A percentile compares a stretch with the other conserved stretches of the same genome.
Evolutionary conservation across 2,797 vertebrate species (phyloP).

Genomic region (Limosa lapponica): DNA sequence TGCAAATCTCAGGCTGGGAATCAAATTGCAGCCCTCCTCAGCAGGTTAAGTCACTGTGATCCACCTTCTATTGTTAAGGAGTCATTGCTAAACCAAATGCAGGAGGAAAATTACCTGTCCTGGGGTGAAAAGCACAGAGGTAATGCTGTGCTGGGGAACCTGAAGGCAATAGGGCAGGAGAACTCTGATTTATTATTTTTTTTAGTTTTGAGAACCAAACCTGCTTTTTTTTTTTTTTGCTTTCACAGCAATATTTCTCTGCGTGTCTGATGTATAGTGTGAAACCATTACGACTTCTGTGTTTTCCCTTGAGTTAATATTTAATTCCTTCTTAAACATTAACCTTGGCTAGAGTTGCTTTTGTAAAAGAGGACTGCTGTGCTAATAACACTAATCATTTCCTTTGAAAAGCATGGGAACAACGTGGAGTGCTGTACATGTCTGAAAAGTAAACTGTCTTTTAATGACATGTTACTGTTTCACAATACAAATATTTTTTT

Average conservation of each 20-base stretch:
- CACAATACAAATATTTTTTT: neutral
- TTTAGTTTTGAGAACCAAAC: neutral
- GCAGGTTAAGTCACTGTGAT: slow-evolving; percentile 62
- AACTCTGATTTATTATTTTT: neutral
- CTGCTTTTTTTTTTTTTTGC: neutral
- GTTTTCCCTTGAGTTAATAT: slow-evolving; percentile 76
- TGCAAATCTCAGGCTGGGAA: slow-evolving; percentile 59
- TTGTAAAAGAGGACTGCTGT: slow-evolving; percentile 45
- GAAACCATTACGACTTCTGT: slow-evolving; percentile 60
- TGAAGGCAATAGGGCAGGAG: neutral
- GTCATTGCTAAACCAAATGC: slow-evolving; percentile 50
- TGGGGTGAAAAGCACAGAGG: slow-evolving; percentile 47
- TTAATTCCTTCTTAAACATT: slow-evolving; percentile 81
- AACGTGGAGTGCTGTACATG: neutral
- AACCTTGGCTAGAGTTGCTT: slow-evolving; percentile 61
- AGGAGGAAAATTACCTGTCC: slow-evolving; percentile 58
- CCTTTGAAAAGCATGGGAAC: slow-evolving; percentile 41
- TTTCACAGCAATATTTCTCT: slow-evolving; percentile 56
- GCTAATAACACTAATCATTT: slow-evolving; percentile 48
- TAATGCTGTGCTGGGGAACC: neutral
- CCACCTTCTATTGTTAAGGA: slow-evolving; percentile 64
- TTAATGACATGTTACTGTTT: neutral
- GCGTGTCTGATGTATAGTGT: slow-evolving; percentile 31
- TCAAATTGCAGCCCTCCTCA: slow-evolving; percentile 63
- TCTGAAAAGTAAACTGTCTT: slow-evolving; percentile 29